Percentiles rank a stretch among this genome's conserved stretches.
Conservation (phyloP, 1,140 invertebrate genomes). For the Lepidurus arcticus region DNA sequence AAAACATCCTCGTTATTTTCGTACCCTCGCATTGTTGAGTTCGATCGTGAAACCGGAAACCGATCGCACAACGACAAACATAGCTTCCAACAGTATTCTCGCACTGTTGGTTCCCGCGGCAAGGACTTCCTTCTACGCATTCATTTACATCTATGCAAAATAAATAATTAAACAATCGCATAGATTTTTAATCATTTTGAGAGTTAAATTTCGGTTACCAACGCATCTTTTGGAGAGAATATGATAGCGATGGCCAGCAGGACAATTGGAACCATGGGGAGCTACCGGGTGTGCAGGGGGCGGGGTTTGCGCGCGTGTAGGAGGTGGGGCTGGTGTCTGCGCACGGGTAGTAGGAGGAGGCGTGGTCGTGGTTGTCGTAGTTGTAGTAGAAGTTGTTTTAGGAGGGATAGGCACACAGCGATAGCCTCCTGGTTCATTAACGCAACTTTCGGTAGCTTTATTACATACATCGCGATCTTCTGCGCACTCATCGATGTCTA, state of each 20-base stretch:
- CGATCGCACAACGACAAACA: slow-evolving; percentile 49
- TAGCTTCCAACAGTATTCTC: slow-evolving; percentile 52
- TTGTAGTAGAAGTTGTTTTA: slow-evolving; percentile 17
- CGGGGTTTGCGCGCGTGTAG: background rate
- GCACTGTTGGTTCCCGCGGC: slow-evolving; percentile 51
- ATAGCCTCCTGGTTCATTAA: slow-evolving; percentile 42
- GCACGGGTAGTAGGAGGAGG: background rate
- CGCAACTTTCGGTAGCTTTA: slow-evolving; percentile 39
- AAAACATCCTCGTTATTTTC: background rate
- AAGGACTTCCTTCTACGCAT: slow-evolving; percentile 41
- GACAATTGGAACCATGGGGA: slow-evolving; percentile 41
- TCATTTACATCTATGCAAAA: slow-evolving; percentile 45
- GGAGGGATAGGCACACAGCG: slow-evolving; percentile 36
- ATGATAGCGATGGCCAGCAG: slow-evolving; percentile 43
- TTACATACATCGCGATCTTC: slow-evolving; percentile 46
- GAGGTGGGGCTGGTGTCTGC: background rate
- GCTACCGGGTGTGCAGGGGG: background rate
- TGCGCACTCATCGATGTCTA: slow-evolving; percentile 53
- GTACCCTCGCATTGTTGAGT: slow-evolving; percentile 52
- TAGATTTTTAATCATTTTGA: background rate
- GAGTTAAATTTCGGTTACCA: slow-evolving; percentile 35
- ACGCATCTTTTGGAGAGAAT: slow-evolving; percentile 36
- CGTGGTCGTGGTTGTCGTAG: slow-evolving; percentile 25
- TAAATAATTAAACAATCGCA: slow-evolving; percentile 14
- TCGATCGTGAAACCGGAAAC: slow-evolving; percentile 50